Evolutionary conservation across 1,140 invertebrate species (phyloP).

Genomic region (Drosophila rhopaloa): DNA sequence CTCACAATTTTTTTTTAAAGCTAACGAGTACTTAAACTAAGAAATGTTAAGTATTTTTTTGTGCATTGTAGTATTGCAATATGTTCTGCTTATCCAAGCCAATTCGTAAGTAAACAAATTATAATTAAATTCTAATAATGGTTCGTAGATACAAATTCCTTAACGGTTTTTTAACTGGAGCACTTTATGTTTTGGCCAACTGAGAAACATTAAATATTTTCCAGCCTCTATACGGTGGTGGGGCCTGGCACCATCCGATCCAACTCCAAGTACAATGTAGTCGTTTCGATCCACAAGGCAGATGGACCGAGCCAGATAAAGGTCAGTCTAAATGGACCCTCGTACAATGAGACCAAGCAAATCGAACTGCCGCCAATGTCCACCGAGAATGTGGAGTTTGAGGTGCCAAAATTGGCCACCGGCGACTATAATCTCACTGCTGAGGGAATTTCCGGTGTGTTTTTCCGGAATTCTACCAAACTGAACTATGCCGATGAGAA

Average conservation of each 20-base stretch:
- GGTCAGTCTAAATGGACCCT: slow-evolving; percentile 89
- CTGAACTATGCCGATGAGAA: slow-evolving; percentile 93
- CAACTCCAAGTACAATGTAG: slow-evolving; percentile 93
- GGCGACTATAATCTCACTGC: slow-evolving; percentile 92
- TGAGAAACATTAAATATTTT: slow-evolving; percentile 12
- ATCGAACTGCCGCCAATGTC: slow-evolving; percentile 89
- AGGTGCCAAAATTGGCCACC: slow-evolving; percentile 88
- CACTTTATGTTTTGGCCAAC: too few species aligned
- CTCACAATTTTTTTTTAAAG: too few species aligned
- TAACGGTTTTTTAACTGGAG: too few species aligned
- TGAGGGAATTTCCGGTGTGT: slow-evolving; percentile 89
- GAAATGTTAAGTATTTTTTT: too few species aligned
- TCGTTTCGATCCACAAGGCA: slow-evolving; percentile 88
- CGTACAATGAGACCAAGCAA: slow-evolving; percentile 89
- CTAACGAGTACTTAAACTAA: too few species aligned
- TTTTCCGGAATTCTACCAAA: slow-evolving; percentile 90
- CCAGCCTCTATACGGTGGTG: slow-evolving; percentile 91
- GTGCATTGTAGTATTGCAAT: too few species aligned
- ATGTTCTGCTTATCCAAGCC: too few species aligned
- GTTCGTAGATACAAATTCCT: too few species aligned
- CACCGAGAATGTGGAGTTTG: slow-evolving; percentile 88
- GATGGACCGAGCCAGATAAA: slow-evolving; percentile 88
- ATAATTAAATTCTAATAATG: too few species aligned
- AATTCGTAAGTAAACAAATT: too few species aligned
- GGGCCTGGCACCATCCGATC: slow-evolving; percentile 92